Base-by-base conservation (phyloP, 1,140 invertebrate genomes). In the Drosophila triauraria region DNA sequence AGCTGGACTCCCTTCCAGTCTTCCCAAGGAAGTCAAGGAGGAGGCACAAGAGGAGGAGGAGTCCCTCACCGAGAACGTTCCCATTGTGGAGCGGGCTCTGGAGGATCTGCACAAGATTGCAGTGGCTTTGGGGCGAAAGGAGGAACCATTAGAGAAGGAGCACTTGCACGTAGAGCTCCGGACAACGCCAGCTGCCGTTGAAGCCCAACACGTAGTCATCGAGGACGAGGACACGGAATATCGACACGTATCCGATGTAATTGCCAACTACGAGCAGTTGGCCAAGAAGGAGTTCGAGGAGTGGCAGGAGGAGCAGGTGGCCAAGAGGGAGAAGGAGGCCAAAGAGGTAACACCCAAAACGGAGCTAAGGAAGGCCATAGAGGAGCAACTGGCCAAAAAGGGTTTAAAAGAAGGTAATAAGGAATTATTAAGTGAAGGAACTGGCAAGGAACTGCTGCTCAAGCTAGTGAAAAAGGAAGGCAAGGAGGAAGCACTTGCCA, bases 241-340 rank as follows among this genome's bases (percentile, higher is more conserved):
- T 64, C 76, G 63, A 44, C 87, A 91, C 67, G 87, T 91, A 40
- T 83, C 87, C 32, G 87, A 91, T 61, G 87, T 87, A 47, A 87
- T 91, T 76, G 87, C 87, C 64, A 91, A 86, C 83, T 91, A 87
- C 42, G 87, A 91, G 65, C 87, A 91, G 58, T 78, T 87, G 76
- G 74, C 83, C 42, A 75, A 78, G 32, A 64, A 59, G 51, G 75
- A 78, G 46, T 61, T 47, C 25, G 56, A 51, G 17, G 48, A 61
- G 60, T 62, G 61, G 56, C 57, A 69, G 51, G 76, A 75, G 67
- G 68, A 83, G 61, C 69, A 75, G 50, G 51, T 77, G 50, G 56
- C 47, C 6, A 61, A 51, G 4, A 47, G 25, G n/a, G 44, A 78
- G 27, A 27, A 42, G 27, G 23, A 59, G 20, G 27, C 54, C 10